Evolutionary conservation across 2,888 invertebrate genomes (phyloP).

Genomic region (Gymnocheta viridis): DNA sequence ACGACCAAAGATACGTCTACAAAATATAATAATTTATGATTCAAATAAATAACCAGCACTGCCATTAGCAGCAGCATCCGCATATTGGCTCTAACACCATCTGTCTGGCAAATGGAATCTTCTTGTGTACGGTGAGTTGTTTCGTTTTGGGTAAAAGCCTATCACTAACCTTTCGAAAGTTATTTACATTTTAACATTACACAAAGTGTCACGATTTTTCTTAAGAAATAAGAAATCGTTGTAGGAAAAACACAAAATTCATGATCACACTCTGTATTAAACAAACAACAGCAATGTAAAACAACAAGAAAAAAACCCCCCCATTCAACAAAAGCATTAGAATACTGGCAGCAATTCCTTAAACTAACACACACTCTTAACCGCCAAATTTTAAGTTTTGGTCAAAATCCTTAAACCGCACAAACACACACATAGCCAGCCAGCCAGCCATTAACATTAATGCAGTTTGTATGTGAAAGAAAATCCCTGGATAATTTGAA

Average conservation of each 20-base stretch:
- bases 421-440: too few relatives aligned
- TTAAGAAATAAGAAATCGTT: conserved; percentile 69
- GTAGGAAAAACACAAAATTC: conserved; percentile 70
- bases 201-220: conserved; percentile 70
- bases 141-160: conserved; percentile 68
- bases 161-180: conserved; percentile 70
- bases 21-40: conserved; percentile 59
- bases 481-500: conserved; percentile 70
- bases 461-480: conserved; percentile 26
- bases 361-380: conserved; percentile 17
- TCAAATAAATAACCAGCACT: conserved; percentile 36
- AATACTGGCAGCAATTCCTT: conserved; percentile 48
- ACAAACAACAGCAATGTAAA: conserved; percentile 34
- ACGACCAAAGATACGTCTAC: conserved; percentile 31
- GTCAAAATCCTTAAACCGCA: conserved; percentile 46
- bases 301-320: not conserved
- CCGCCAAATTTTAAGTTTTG: conserved; percentile 49
- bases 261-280: conserved; percentile 68
- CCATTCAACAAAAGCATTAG: conserved; percentile 45
- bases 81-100: conserved; percentile 58
- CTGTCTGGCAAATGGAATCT: conserved; percentile 49
- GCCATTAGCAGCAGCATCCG: conserved; percentile 2
- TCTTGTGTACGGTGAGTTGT: conserved; percentile 26
- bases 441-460: not conserved
- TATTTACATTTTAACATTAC: conserved; percentile 70